Evolutionary conservation across 2,888 invertebrate species (phyloP), one percentile per base, ranked within the genome.

Genomic region (Malthinus flaveolus): DNA sequence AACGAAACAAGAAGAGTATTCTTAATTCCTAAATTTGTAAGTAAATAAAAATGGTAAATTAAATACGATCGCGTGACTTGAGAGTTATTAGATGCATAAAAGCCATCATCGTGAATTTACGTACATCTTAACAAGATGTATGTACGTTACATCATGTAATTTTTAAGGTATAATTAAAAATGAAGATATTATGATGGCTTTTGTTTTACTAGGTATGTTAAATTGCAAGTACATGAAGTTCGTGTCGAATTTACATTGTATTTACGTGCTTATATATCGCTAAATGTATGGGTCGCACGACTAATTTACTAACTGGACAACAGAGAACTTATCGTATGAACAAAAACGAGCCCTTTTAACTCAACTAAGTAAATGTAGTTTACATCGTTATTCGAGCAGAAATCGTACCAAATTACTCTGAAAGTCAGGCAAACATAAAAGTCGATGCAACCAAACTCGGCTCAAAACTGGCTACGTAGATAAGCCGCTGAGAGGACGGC

Each of bases 111-210:
- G 71, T 76, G 74, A 76, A 73, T 65, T 23, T 71, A 72, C 66
- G 65, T 66, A 34, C 64, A 61, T 62, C 54, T 69, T 73, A 73
- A 72, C 70, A 70, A 72, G 73, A 71, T 66, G 73, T 73, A 68
- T 68, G 69, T 73, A 68, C 68, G 69, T 73, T 73, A 70, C 73
- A 71, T 73, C 74, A 73, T 71, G 73, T 76, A 73, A 71, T 75
- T 74, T 72, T 72, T 71, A 66, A 64, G 55, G 67, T 68, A 73
- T 75, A 76, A 76, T 76, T 76, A 76, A 76, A 69, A 68, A 67
- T 66, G 66, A 58, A 67, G 63, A 66, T 65, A 66, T 65, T 64
- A 66, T 61, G 65, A 64, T 66, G 66, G 66, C 66, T 51, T 64
- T 63, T 57, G 66, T 64, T 42, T 13, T 42, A 42, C 9, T 62